These are phyloP conservation scores for Rousettus madagascariensis DNA, from an alignment of 2,797 vertebrate species.

Conservation along the genomic window DNA sequence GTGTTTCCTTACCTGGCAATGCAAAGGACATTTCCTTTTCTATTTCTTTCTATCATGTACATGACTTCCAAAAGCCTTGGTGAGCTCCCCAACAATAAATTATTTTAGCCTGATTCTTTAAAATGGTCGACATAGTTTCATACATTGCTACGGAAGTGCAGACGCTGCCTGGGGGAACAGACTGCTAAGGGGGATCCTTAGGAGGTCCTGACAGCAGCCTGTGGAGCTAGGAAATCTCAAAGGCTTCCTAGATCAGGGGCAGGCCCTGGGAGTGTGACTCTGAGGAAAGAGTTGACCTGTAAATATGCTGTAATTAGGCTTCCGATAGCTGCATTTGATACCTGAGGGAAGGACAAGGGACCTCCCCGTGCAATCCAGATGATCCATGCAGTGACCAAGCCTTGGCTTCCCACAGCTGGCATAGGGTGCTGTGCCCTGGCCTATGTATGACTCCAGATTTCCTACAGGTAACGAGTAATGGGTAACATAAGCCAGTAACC, in stretches of 20 bases:
- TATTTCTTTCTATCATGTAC: constrained; percentile 82
- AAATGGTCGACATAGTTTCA: constrained; percentile 64
- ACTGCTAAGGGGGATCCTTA: constrained; percentile 66
- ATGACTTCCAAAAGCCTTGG: constrained; percentile 75
- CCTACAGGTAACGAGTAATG: background rate
- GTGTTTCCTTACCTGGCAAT: constrained; percentile 78
- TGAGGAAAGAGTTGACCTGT: background rate
- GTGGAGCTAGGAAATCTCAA: constrained; percentile 4
- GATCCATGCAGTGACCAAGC: background rate
- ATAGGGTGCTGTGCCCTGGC: background rate
- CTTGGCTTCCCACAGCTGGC: background rate
- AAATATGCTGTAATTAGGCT: background rate
- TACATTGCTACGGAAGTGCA: constrained; percentile 60
- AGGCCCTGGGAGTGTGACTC: background rate
- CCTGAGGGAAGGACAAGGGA: background rate
- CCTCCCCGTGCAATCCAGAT: background rate
- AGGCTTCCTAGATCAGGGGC: background rate
- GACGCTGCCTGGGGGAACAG: constrained; percentile 49
- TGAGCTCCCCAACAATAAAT: constrained; percentile 77
- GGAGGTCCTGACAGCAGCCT: constrained; percentile 24
- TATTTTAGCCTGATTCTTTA: constrained; percentile 78
- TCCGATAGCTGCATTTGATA: background rate
- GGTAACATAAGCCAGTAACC: background rate
- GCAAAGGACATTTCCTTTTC: constrained; percentile 79
- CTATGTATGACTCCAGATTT: background rate